Percentiles rank a stretch among this genome's conserved stretches.
Evolutionary conservation across 2,797 vertebrate genomes (phyloP).

Genomic region (Acropternis orthonyx): DNA sequence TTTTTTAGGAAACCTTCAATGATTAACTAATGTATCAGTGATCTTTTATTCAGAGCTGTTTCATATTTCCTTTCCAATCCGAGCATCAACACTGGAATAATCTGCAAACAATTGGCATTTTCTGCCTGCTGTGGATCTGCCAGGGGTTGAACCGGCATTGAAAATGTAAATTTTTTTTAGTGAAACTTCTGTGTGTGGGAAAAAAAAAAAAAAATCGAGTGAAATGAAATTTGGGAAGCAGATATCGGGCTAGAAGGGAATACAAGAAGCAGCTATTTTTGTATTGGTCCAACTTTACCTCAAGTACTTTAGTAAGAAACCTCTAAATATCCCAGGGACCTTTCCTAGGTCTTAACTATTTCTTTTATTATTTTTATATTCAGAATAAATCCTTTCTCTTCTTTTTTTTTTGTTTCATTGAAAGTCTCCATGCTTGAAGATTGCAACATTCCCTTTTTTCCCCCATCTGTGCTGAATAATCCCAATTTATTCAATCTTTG

Average conservation of each 20-base stretch:
- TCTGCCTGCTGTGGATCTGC: not conserved
- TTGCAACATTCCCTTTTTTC: rapidly evolving
- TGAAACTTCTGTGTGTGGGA: rapidly evolving
- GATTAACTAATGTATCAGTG: not conserved
- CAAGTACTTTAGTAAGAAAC: not conserved
- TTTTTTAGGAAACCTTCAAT: not conserved
- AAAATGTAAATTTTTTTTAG: not conserved
- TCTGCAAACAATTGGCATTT: not conserved
- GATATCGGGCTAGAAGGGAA: not conserved
- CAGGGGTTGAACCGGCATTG: not conserved
- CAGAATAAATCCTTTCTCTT: not conserved
- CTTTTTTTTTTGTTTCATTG: not conserved
- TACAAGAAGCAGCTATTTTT: not conserved
- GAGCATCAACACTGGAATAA: not conserved
- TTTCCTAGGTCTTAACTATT: not conserved
- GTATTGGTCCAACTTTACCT: not conserved
- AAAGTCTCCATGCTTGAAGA: not conserved
- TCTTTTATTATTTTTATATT: not conserved
- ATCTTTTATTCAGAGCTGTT: not conserved
- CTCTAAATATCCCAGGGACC: not conserved
- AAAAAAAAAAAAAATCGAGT: not conserved
- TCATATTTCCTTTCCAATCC: not conserved
- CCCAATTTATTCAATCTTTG: not conserved
- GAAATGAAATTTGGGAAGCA: not conserved
- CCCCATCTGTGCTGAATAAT: not conserved